These are phyloP conservation scores for Sebastes iracundus DNA, from an alignment of 2,797 vertebrate species.

Conservation along the genomic window DNA sequence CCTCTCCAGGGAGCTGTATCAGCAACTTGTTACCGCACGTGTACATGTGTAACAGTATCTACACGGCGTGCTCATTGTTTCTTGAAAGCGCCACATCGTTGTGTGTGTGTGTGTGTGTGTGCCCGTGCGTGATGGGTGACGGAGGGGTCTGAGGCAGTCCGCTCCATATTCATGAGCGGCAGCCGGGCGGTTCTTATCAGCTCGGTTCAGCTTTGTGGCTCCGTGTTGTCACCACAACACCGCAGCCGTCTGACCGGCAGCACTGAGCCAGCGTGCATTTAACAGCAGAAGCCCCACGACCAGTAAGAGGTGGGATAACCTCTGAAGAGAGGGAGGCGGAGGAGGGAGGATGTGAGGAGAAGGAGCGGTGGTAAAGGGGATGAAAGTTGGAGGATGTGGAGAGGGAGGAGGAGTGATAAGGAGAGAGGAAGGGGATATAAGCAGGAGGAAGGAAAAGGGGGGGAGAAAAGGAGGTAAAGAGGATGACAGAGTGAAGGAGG, in stretches of 20 bases:
- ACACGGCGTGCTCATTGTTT: conserved; percentile 30
- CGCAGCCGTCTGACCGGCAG: conserved; percentile 18
- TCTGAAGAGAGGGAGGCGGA: not conserved
- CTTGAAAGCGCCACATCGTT: not conserved
- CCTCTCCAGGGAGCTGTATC: conserved; percentile 52
- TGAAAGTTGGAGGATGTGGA: not conserved
- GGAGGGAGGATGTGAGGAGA: not conserved
- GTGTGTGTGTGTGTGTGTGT: not conserved
- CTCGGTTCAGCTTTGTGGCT: conserved; percentile 50
- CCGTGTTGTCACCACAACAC: conserved; percentile 36
- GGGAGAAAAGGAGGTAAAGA: not conserved
- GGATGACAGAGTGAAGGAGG: not conserved
- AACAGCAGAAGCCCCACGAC: conserved; percentile 27
- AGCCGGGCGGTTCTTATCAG: conserved; percentile 58
- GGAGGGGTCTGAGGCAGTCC: not conserved
- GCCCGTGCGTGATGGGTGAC: not conserved
- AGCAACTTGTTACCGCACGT: conserved; percentile 42
- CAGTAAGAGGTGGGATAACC: conserved; percentile 26
- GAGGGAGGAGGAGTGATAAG: not conserved
- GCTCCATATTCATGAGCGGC: conserved; percentile 63
- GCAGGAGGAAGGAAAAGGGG: not conserved
- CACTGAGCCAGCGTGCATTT: conserved; percentile 24
- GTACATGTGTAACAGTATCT: conserved; percentile 23
- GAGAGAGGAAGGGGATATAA: not conserved
- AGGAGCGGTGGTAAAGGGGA: not conserved